Conservation (phyloP, 2,888 invertebrate genomes). For the Spisula subtruncata region DNA sequence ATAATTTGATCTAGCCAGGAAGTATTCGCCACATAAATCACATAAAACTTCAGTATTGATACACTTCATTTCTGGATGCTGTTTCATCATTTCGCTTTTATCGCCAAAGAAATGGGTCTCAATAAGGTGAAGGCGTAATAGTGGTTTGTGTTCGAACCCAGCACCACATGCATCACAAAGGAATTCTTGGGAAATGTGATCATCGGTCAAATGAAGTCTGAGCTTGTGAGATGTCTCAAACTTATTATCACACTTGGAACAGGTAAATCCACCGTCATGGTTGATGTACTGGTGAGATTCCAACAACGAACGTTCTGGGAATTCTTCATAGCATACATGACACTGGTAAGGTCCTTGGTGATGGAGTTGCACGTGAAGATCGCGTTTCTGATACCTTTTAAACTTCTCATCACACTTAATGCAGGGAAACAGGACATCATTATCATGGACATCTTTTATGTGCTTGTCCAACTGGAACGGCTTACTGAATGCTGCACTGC, state of each 20-base stretch:
- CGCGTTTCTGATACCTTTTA: conserved; percentile 26
- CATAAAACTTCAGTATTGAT: conserved; percentile 44
- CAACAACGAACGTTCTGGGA: conserved; percentile 4
- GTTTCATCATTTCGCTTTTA: conserved; percentile 40
- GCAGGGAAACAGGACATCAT: conserved; percentile 30
- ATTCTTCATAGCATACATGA: conserved; percentile 42
- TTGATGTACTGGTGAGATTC: conserved; percentile 46
- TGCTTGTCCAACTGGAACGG: conserved; percentile 26
- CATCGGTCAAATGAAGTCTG: conserved; percentile 30
- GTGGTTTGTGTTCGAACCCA: conserved; percentile 35
- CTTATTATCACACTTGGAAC: conserved; percentile 44
- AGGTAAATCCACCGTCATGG: conserved; percentile 41
- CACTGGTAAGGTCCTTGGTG: conserved; percentile 45
- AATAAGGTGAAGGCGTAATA: conserved; percentile 43
- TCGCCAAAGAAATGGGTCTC: conserved; percentile 47
- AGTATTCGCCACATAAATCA: conserved; percentile 50
- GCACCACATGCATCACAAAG: conserved; percentile 55
- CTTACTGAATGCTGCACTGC: conserved; percentile 13
- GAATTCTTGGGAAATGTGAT: conserved; percentile 28
- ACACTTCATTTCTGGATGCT: conserved; percentile 41
- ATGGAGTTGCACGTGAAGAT: conserved; percentile 34
- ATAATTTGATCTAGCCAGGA: conserved; percentile 15
- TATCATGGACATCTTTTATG: conserved; percentile 33
- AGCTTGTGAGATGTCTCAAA: conserved; percentile 42
- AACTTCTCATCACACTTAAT: conserved; percentile 31